Evolutionary conservation across 2,888 invertebrate genomes (phyloP), one percentile per base, ranked within the genome.

Genomic region (Andrena flavipes): DNA sequence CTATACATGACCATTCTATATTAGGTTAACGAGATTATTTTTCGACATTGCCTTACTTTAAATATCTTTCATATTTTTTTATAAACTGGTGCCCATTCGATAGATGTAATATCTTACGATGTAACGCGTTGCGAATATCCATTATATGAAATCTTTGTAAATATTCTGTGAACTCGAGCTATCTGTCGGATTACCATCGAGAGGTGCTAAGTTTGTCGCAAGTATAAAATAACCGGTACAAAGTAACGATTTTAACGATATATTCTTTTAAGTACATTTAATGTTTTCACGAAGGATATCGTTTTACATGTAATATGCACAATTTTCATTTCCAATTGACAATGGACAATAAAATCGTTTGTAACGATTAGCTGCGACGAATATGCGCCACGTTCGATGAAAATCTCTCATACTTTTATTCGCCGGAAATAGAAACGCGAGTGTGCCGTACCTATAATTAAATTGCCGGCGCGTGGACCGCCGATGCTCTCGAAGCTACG

Each of bases 361-460:
- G 20, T 54, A 65, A 76, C 16, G 42, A 60, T 54, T 71, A 60
- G 33, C 26, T 26, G 26, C 26, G 42, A 42, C 51, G 69, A 54
- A 64, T 69, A 23, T 35, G 62, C 35, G 26, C 29, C 26, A 42
- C 10, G n/a, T 49, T 20, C 13, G 7, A 29, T 49, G 68, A 42
- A 7, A 64, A 30, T 63, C 5, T 54, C 65, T 33, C 35, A 7
- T 35, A 74, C 16, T 48, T 64, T 69, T 48, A 49, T 67, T 73
- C 69, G 73, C 42, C 80, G 56, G 20, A 82, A 82, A 80, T 82
- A 80, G 82, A 6, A 62, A 56, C 79, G 54, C 51, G 59, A 68
- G 20, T 42, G 26, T 69, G 26, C 51, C 48, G 51, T 59, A 56
- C 13, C 81, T 82, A 82, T 80, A 82, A 82, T 82, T 82, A 82